Evolutionary conservation across 2,888 invertebrate species (phyloP).

Genomic region (Xestia rhomboidea): DNA sequence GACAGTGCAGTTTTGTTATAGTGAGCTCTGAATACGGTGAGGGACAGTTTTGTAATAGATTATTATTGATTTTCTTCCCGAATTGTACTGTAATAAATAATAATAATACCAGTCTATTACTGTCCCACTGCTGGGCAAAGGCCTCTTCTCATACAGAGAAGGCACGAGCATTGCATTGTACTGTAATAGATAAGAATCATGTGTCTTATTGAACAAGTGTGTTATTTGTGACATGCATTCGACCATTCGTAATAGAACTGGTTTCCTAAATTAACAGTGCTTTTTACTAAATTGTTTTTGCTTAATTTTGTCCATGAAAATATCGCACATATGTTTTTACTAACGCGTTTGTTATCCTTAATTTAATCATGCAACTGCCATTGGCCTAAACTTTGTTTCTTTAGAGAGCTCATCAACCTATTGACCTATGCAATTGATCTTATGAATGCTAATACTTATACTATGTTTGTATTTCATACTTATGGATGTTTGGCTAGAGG

Average conservation of each 20-base stretch:
- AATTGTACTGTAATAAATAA: background rate
- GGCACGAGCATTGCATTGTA: too few species aligned
- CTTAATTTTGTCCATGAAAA: background rate
- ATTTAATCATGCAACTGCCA: conserved; percentile 15
- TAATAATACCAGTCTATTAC: too few species aligned
- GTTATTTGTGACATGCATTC: conserved; percentile 9
- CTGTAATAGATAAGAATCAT: background rate
- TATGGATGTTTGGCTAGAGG: conserved; percentile 26
- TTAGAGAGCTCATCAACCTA: conserved; percentile 13
- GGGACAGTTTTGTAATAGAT: conserved; percentile 10
- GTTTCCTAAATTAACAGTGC: background rate
- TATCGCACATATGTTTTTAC: background rate
- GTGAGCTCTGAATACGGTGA: conserved; percentile 5
- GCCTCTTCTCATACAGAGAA: too few species aligned
- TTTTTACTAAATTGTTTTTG: background rate
- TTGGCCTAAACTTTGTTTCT: conserved; percentile 5
- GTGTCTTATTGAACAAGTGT: background rate
- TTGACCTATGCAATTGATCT: conserved; percentile 48
- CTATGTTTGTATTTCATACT: conserved; percentile 32
- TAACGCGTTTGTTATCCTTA: background rate
- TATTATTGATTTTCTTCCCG: conserved; percentile 17
- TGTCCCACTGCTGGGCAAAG: too few species aligned
- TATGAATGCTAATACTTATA: conserved; percentile 49
- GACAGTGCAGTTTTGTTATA: conserved; percentile 22
- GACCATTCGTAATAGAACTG: background rate